phyloP scores from a whole-genome alignment of 1,140 invertebrate genomes.

The Drosophila dunni region DNA sequence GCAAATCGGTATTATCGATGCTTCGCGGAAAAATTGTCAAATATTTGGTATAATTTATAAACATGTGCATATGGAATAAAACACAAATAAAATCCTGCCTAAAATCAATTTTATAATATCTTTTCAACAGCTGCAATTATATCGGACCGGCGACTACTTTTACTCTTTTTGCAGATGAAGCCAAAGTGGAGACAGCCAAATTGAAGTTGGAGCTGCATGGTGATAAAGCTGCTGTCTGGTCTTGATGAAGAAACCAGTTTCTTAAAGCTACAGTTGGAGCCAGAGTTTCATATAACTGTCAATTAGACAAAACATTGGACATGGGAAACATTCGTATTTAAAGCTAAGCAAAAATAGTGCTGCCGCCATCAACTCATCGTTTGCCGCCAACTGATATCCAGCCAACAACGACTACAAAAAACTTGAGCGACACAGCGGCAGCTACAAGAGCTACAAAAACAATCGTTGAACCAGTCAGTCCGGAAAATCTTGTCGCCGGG shows the following conservation, averaged over 20 bases:
- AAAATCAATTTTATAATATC: slow-evolving; percentile 75
- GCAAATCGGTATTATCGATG: slow-evolving; percentile 42
- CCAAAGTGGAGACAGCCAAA: slow-evolving; percentile 72
- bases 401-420: slow-evolving; percentile 31
- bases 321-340: slow-evolving; percentile 61
- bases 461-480: slow-evolving; percentile 71
- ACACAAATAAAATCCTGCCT: slow-evolving; percentile 66
- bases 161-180: slow-evolving; percentile 67
- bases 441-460: slow-evolving; percentile 32
- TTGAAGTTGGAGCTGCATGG: slow-evolving; percentile 26
- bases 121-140: slow-evolving; percentile 61
- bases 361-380: slow-evolving; percentile 33
- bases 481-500: slow-evolving; percentile 80
- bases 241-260: slow-evolving; percentile 63
- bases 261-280: slow-evolving; percentile 16
- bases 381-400: slow-evolving; percentile 33
- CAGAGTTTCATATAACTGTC: slow-evolving; percentile 65
- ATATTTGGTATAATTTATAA: slow-evolving; percentile 66
- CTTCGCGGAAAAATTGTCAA: slow-evolving; percentile 33
- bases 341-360: slow-evolving; percentile 9
- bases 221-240: slow-evolving; percentile 5
- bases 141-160: slow-evolving; percentile 57
- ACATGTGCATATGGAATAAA: slow-evolving; percentile 35
- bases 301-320: slow-evolving; percentile 75
- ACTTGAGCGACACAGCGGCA: slow-evolving; percentile 1